These are phyloP conservation scores for Drosophila stalkeri DNA, from an alignment of 2,888 invertebrate genomes.

Conservation along the genomic window DNA sequence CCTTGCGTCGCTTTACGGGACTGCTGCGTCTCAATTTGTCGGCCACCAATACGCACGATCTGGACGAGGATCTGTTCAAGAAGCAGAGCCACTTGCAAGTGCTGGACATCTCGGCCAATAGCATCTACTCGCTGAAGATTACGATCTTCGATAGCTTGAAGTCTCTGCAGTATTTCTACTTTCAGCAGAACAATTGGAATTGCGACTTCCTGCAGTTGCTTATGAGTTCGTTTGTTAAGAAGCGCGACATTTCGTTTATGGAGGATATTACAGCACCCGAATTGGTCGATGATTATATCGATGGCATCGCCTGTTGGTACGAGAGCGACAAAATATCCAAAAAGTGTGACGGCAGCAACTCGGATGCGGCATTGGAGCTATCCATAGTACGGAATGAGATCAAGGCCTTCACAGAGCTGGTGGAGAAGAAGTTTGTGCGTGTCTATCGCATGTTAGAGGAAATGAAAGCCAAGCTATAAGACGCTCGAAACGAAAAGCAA, in stretches of 20 bases:
- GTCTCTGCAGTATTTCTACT: constrained; percentile 83
- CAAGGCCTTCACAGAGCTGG: constrained; percentile 79
- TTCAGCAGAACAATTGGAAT: constrained; percentile 84
- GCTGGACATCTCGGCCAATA: constrained; percentile 82
- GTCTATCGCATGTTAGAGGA: constrained; percentile 83
- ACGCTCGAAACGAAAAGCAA: neutral
- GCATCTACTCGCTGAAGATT: constrained; percentile 81
- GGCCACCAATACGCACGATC: constrained; percentile 76
- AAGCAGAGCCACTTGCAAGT: constrained; percentile 79
- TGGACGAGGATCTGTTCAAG: constrained; percentile 82
- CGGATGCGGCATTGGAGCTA: constrained; percentile 81
- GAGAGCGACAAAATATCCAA: constrained; percentile 79
- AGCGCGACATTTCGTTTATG: constrained; percentile 81
- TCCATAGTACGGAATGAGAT: constrained; percentile 83
- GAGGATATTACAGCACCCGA: constrained; percentile 83
- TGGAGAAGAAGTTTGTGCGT: constrained; percentile 82
- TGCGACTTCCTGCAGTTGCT: constrained; percentile 83
- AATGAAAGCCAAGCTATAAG: constrained; percentile 79
- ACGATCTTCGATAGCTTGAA: constrained; percentile 82
- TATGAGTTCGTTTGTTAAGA: constrained; percentile 83
- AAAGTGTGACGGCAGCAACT: constrained; percentile 71
- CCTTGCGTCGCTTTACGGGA: constrained; percentile 77
- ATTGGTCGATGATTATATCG: constrained; percentile 83
- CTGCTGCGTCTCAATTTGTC: constrained; percentile 81
- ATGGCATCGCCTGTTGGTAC: constrained; percentile 84